Conservation (phyloP, 2,888 invertebrate genomes). For the Homarus gammarus region DNA sequence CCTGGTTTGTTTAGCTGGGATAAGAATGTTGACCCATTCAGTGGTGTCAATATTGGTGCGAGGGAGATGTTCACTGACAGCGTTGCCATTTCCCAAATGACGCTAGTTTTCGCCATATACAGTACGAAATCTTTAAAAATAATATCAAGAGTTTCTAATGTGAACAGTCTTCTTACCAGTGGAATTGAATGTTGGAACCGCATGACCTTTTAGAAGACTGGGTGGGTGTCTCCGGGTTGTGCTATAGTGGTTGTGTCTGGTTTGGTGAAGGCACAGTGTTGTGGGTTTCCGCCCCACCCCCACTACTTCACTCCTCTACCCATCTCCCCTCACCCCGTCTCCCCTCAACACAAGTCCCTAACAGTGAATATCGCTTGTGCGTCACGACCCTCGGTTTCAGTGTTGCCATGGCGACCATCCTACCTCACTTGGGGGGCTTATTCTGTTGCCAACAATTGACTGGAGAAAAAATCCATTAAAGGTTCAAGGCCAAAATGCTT, state of each 20-base stretch:
- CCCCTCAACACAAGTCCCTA: background rate
- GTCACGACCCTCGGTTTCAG: background rate
- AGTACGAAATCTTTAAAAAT: no score
- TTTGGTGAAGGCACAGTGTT: background rate
- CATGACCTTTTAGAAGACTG: background rate
- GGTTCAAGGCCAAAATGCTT: no score
- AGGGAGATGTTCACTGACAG: slow-evolving; percentile 32
- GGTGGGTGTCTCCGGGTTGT: background rate
- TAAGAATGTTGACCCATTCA: slow-evolving; percentile 63
- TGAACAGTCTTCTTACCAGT: background rate
- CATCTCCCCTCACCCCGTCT: background rate
- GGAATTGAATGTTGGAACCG: background rate
- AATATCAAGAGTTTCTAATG: background rate
- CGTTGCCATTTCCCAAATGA: background rate
- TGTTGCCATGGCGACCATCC: slow-evolving; percentile 25
- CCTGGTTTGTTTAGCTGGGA: slow-evolving; percentile 57
- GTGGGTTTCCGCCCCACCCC: background rate
- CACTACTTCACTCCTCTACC: background rate
- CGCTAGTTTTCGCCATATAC: background rate
- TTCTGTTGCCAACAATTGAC: background rate
- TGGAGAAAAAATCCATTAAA: background rate
- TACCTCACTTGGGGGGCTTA: background rate
- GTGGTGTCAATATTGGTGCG: slow-evolving; percentile 51
- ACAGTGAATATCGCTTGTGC: slow-evolving; percentile 1
- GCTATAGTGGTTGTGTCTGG: background rate